These are phyloP conservation scores for Endomychus coccineus DNA, from an alignment of 2,888 invertebrate species.

Conservation along the genomic window DNA sequence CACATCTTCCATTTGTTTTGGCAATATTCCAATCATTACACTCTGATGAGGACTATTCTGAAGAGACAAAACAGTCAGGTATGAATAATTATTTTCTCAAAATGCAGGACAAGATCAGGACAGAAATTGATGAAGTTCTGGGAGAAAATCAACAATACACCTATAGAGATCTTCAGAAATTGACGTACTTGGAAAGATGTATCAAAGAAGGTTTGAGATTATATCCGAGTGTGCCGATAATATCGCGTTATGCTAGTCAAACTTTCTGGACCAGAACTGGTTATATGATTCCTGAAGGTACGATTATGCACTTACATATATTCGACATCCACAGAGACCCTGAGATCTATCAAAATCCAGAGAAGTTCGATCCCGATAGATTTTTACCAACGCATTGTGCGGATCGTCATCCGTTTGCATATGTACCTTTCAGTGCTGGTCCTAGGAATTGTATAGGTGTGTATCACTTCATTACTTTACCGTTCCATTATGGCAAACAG, in stretches of 20 bases:
- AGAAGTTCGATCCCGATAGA: constrained; percentile 61
- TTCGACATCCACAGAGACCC: constrained; percentile 58
- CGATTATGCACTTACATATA: constrained; percentile 51
- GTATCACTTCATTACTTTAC: no score
- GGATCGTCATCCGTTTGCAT: constrained; percentile 55
- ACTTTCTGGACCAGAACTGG: constrained; percentile 27
- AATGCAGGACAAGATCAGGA: constrained; percentile 22
- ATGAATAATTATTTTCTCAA: no score
- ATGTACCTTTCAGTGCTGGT: constrained; percentile 62
- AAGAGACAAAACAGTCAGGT: no score
- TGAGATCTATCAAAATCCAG: constrained; percentile 56
- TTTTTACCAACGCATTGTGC: constrained; percentile 54
- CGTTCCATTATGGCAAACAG: no score
- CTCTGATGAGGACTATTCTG: no score
- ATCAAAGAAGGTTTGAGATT: constrained; percentile 40
- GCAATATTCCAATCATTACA: no score
- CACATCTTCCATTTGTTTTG: no score
- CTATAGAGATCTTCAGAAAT: constrained; percentile 33
- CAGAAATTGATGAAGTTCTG: constrained; percentile 30
- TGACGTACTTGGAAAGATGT: constrained; percentile 38
- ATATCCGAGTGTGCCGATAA: constrained; percentile 39
- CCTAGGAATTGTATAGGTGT: constrained; percentile 61
- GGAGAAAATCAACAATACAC: constrained; percentile 24
- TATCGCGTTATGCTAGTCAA: constrained; percentile 32
- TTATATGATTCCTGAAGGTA: constrained; percentile 45